These are phyloP conservation scores for Mionectes macconnelli DNA, from an alignment of 2,113 vertebrate genomes.

Conservation along the genomic window DNA sequence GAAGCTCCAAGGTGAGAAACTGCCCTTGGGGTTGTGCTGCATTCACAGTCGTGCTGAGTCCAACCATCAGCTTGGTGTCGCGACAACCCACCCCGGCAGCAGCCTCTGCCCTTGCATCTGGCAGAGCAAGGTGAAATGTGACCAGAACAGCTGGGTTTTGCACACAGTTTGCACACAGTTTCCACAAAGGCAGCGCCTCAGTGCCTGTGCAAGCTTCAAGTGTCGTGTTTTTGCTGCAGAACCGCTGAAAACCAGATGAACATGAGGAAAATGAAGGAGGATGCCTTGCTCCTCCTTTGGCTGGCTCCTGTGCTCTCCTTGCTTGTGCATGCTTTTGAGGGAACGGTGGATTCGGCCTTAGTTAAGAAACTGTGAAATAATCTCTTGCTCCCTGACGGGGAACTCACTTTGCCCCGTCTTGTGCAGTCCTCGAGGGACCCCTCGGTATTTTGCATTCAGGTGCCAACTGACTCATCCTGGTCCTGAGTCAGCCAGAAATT, in stretches of 20 bases:
- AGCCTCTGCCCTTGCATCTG: neutral
- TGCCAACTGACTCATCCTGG: neutral
- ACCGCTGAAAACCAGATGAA: neutral
- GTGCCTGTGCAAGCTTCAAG: neutral
- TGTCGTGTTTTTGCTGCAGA: neutral
- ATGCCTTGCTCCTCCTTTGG: neutral
- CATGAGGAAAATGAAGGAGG: neutral
- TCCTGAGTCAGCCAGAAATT: neutral
- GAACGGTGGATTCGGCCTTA: neutral
- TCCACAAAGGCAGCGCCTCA: neutral
- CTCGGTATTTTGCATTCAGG: neutral
- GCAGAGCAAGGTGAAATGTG: neutral
- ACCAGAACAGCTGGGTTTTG: neutral
- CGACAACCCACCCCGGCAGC: neutral
- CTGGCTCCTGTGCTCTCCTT: neutral
- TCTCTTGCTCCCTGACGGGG: neutral
- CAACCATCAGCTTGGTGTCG: neutral
- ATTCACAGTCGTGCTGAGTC: neutral
- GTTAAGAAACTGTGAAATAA: neutral
- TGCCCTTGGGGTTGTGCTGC: accelerated
- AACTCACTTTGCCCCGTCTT: neutral
- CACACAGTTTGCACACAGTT: neutral
- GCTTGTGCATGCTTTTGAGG: neutral
- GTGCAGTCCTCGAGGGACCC: neutral
- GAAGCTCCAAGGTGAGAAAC: constrained; percentile 13